Evolutionary conservation across 2,113 vertebrate genomes (phyloP).

Genomic region (Passer domesticus): DNA sequence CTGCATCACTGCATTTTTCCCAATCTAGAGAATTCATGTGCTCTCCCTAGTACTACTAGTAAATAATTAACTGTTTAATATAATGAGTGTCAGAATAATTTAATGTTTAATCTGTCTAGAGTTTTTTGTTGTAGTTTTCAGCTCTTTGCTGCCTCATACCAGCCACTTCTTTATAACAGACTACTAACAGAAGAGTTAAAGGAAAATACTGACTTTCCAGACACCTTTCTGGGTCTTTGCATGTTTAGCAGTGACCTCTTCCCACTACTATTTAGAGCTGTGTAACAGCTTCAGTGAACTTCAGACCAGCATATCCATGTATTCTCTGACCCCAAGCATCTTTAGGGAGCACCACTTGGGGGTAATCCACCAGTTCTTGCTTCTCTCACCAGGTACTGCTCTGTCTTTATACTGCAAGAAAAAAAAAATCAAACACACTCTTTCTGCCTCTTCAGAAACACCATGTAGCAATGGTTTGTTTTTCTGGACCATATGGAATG

Average conservation of each 20-base stretch:
- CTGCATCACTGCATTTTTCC: conserved; percentile 28
- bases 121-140: background rate
- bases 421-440: background rate
- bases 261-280: background rate
- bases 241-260: background rate
- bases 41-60: background rate
- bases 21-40: background rate
- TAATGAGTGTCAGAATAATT: conserved; percentile 18
- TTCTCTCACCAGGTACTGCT: background rate
- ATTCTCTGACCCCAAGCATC: background rate
- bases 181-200: background rate
- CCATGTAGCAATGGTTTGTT: background rate
- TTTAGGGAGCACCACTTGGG: background rate
- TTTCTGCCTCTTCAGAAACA: background rate
- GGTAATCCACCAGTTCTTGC: background rate
- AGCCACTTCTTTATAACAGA: background rate
- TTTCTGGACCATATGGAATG: conserved; percentile 5
- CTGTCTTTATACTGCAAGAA: background rate
- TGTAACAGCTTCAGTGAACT: background rate
- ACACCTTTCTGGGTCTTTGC: background rate
- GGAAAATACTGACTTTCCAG: background rate
- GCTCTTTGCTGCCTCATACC: background rate
- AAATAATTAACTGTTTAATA: conserved; percentile 50
- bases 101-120: conserved; percentile 13
- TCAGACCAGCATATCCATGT: background rate